Evolutionary conservation across 1,140 invertebrate genomes (phyloP).

Genomic region (Leptonema lineaticorne): DNA sequence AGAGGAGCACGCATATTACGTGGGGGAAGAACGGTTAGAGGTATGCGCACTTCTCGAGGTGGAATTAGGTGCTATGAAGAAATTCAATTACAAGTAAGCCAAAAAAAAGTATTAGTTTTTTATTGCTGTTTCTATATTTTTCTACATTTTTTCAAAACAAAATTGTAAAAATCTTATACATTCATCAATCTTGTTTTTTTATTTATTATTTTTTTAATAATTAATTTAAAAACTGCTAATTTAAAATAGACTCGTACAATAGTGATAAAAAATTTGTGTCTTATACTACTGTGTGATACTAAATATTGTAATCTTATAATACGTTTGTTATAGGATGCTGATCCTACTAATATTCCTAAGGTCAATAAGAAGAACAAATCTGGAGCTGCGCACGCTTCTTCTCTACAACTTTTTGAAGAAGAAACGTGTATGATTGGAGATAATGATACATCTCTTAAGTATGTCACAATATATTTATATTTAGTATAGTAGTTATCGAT

Average conservation of each 20-base stretch:
- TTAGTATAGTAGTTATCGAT: slow-evolving; percentile 11
- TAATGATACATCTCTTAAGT: slow-evolving; percentile 57
- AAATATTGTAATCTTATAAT: neutral
- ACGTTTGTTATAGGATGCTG: slow-evolving; percentile 29
- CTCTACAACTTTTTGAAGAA: slow-evolving; percentile 74
- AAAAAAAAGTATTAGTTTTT: too few species aligned
- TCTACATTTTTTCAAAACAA: too few species aligned
- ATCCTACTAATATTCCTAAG: slow-evolving; percentile 28
- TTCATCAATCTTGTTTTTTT: too few species aligned
- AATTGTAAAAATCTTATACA: too few species aligned
- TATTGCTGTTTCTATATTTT: too few species aligned
- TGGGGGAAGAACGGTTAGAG: slow-evolving; percentile 15
- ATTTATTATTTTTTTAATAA: too few species aligned
- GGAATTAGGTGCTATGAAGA: slow-evolving; percentile 22
- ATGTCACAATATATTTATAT: slow-evolving; percentile 3
- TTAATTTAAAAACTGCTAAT: neutral
- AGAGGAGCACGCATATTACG: slow-evolving; percentile 20
- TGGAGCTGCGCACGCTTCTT: slow-evolving; percentile 46
- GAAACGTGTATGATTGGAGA: slow-evolving; percentile 87
- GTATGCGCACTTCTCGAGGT: slow-evolving; percentile 1
- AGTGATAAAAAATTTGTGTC: neutral
- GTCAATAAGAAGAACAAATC: slow-evolving; percentile 32
- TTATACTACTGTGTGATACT: neutral
- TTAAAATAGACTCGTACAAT: neutral
- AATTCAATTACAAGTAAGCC: slow-evolving; percentile 36